Base-by-base conservation (phyloP, 2,888 invertebrate genomes). In the Allophyes oxyacanthae region DNA sequence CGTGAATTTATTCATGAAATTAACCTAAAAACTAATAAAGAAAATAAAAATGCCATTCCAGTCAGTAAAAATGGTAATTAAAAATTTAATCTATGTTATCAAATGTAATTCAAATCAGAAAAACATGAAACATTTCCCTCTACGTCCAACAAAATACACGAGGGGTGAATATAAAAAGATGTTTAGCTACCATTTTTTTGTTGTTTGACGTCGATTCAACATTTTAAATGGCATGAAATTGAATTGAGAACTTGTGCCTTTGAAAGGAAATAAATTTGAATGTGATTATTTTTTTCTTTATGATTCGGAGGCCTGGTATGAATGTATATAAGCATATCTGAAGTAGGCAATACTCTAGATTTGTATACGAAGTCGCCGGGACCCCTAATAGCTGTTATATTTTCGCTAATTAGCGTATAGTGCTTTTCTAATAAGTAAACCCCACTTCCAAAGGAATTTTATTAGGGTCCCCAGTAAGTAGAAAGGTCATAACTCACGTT, bases 211-310 rank as follows among this genome's bases (percentile, higher is more conserved):
- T 62, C 36, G 48, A 63, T 56, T 68, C 50, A 51, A 34, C 50
- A 37, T 55, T 63, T 11, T 44, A 51, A 51, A 62, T 56, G 43
- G 50, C 34, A 48, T 40, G 40, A 62, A 65, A 68, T 63, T 56
- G 42, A 65, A 69, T 69, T 65, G 15, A 7, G 36, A 51, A 40
- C 50, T 33, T 14, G 37, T 26, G 48, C 33, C 41, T 51, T 51
- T 65, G 50, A 51, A 44, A n/a, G 33, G 37, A 48, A 34, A 51
- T 51, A 45, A 14, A 51, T 57, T 49, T 49, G 41, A 63, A 66
- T 63, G 8, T 43, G 46, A 66, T 51, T 37, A 43, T 40, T 38
- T 42, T 38, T 38, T 52, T 40, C 36, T 11, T 45, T 28, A 37
- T 13, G 30, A 46, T 13, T 57, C 5, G 33, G 42, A 13, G 7